phyloP scores from a whole-genome alignment of 2,797 vertebrate genomes.

The Setipinna tenuifilis region DNA sequence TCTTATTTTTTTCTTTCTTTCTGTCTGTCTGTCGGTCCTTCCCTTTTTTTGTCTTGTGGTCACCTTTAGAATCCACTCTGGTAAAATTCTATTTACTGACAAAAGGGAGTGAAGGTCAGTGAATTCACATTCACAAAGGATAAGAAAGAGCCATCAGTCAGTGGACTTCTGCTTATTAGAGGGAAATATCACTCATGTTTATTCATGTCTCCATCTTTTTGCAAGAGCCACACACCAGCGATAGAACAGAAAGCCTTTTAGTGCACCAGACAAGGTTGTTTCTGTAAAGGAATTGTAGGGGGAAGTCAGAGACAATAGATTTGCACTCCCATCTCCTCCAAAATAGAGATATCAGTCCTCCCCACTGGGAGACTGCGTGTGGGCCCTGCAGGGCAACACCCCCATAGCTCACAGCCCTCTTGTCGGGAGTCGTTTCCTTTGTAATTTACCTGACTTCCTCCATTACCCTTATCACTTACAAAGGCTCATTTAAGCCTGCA shows the following conservation, averaged over 20 bases:
- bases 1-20: constrained; percentile 5
- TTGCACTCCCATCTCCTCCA: constrained; percentile 35
- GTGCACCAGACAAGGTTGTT: constrained; percentile 34
- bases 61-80: constrained; percentile 39
- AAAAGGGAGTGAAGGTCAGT: constrained; percentile 58
- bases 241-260: constrained; percentile 32
- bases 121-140: constrained; percentile 46
- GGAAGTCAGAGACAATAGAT: constrained; percentile 27
- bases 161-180: constrained; percentile 52
- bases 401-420: constrained; percentile 24
- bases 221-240: neutral
- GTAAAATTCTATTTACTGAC: constrained; percentile 59
- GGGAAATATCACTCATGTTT: constrained; percentile 48
- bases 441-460: constrained; percentile 23
- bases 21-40: constrained; percentile 3
- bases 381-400: constrained; percentile 19
- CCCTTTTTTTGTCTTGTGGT: neutral
- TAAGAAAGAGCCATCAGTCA: constrained; percentile 52
- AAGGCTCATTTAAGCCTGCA: constrained; percentile 25
- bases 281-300: constrained; percentile 23
- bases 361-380: neutral
- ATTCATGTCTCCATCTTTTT: constrained; percentile 44
- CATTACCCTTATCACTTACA: constrained; percentile 39
- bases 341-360: constrained; percentile 29
- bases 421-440: constrained; percentile 26